Conservation (phyloP, 2,888 invertebrate genomes). For the Thera obeliscata region DNA sequence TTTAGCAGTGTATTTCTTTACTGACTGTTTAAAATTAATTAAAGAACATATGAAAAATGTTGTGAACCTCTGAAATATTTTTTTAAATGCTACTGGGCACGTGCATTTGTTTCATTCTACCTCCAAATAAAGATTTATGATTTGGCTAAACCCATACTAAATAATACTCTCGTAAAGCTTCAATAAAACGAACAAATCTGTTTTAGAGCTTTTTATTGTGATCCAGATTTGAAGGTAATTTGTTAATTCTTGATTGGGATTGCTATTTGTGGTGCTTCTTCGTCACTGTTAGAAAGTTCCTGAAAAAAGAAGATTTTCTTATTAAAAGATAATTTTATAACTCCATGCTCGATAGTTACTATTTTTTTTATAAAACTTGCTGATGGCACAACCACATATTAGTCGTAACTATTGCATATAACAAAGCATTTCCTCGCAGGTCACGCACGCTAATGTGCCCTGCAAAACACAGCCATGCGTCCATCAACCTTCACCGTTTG, state of each 20-base stretch:
- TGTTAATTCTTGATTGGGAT: neutral
- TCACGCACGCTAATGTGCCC: too few species aligned
- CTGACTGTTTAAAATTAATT: too few species aligned
- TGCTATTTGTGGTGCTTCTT: constrained; percentile 23
- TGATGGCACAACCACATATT: too few species aligned
- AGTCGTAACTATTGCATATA: too few species aligned
- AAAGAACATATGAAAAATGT: constrained; percentile 36
- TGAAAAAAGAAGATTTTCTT: neutral
- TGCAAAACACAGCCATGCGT: too few species aligned
- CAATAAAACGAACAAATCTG: constrained; percentile 19
- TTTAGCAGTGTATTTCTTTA: too few species aligned
- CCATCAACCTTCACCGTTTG: too few species aligned
- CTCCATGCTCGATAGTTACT: too few species aligned
- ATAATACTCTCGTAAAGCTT: constrained; percentile 9
- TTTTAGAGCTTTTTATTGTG: constrained; percentile 1
- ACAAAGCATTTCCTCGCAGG: too few species aligned
- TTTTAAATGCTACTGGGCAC: constrained; percentile 53
- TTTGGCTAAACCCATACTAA: constrained; percentile 16
- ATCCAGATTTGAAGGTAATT: neutral
- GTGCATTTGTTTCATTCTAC: constrained; percentile 19
- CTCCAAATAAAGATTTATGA: constrained; percentile 22
- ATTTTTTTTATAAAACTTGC: too few species aligned
- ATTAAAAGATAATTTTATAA: too few species aligned
- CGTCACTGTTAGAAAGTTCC: constrained; percentile 42
- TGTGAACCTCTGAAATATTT: constrained; percentile 38